phyloP scores from a whole-genome alignment of 2,113 vertebrate genomes.

The Mixornis gularis region DNA sequence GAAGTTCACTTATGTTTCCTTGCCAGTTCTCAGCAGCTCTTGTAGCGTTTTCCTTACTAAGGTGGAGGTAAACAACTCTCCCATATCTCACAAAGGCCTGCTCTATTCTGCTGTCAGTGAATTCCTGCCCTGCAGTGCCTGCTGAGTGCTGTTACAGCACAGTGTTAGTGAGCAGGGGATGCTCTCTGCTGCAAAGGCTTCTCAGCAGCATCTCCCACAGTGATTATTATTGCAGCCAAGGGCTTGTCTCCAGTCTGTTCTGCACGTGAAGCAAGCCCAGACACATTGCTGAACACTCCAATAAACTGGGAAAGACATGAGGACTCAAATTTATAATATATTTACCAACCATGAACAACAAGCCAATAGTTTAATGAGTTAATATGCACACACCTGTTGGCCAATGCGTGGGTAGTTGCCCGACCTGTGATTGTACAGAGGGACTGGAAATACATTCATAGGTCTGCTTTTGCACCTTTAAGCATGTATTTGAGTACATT shows the following conservation, averaged over 20 bases:
- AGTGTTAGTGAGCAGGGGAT: not conserved
- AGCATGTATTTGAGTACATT: not conserved
- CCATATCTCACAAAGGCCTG: slow-evolving; percentile 67
- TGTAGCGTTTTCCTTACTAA: slow-evolving; percentile 64
- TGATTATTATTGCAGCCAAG: not conserved
- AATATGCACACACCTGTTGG: not conserved
- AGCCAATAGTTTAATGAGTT: not conserved
- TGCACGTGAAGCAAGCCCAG: not conserved
- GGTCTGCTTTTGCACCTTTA: not conserved
- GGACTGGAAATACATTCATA: not conserved
- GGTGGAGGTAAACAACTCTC: slow-evolving; percentile 69
- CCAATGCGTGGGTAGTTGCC: not conserved
- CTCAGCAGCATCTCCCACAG: not conserved
- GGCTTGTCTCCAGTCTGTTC: not conserved
- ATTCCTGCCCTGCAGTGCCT: not conserved
- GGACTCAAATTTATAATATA: too few relatives aligned
- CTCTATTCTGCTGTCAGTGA: not conserved
- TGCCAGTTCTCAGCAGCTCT: slow-evolving; percentile 70
- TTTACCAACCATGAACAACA: not conserved
- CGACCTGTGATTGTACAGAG: not conserved
- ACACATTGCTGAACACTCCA: not conserved
- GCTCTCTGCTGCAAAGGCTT: not conserved
- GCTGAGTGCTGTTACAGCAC: accelerated
- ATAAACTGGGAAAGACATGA: not conserved
- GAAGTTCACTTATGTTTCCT: not conserved